Evolutionary conservation across 1,140 invertebrate genomes (phyloP), one percentile per base, ranked within the genome.

Genomic region (Meloidogyne chitwoodi): DNA sequence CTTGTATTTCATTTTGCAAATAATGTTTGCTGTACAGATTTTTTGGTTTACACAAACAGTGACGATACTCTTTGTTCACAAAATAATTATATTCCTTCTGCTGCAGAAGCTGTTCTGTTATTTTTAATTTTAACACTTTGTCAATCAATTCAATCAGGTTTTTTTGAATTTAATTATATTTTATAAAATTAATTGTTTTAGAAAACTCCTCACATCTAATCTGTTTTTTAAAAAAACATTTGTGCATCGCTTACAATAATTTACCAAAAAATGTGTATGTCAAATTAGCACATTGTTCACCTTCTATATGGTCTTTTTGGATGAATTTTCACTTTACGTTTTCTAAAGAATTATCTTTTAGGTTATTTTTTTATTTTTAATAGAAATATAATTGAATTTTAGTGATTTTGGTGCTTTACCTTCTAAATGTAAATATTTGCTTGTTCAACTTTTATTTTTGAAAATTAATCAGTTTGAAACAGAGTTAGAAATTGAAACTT

Each of bases 381-480:
- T 19, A n/a, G 0, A 56, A n/a, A n/a, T 19, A n/a, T 19, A 56
- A 56, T 56, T 56, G 0, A n/a, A 22, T 67, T 26, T 31, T n/a
- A 67, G 65, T 19, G 29, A 67, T 67, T 67, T 67, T 67, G 65
- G 26, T 67, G 61, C 24, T 10, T 12, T 73, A 19, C 56, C 71
- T 22, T n/a, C n/a, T 0, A 61, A 73, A 10, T 73, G 71, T n/a
- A 41, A 73, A 73, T 41, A 14, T 14, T 22, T 73, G 2, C 48
- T 73, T 34, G 16, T 48, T 56, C 75, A 68, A 63, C 73, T 77
- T 48, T 24, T 73, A n/a, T 61, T 77, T 11, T 34, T 26, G 6
- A 78, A 66, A 77, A 61, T 77, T 41, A 24, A 56, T 34, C 48
- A 68, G 11, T 5, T 77, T 19, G 38, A 68, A 24, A 22, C 24